phyloP scores from a whole-genome alignment of 2,888 invertebrate species.

The Chromoteleia sp. region DNA sequence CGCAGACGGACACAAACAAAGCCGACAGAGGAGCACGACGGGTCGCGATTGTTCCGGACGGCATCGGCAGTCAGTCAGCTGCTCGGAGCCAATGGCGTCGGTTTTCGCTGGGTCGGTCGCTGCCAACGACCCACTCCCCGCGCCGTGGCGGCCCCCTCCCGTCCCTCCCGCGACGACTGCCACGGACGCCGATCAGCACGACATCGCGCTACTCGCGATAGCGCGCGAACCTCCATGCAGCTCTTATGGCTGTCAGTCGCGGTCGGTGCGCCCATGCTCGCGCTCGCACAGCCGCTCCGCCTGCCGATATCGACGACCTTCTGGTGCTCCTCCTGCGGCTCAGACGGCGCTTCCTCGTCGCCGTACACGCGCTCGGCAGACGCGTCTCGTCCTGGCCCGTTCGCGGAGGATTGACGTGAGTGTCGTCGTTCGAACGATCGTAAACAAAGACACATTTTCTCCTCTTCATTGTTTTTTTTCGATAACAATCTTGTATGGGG shows the following conservation, averaged over 20 bases:
- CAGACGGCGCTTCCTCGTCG: constrained; percentile 57
- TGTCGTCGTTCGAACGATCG: constrained; percentile 9
- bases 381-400: constrained; percentile 49
- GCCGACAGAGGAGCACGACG: background rate
- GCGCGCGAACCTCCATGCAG: constrained; percentile 75
- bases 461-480: no score
- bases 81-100: constrained; percentile 56
- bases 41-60: constrained; percentile 30
- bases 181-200: constrained; percentile 17
- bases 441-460: no score
- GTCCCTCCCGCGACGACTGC: background rate
- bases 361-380: constrained; percentile 37
- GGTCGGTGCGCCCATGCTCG: constrained; percentile 76
- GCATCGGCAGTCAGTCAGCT: constrained; percentile 32
- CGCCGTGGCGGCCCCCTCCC: background rate
- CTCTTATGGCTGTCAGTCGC: constrained; percentile 80
- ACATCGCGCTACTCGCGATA: constrained; percentile 73
- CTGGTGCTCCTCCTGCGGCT: constrained; percentile 58
- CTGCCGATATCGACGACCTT: constrained; percentile 51
- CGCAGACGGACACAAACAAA: constrained; percentile 4
- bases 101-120: constrained; percentile 22
- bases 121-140: constrained; percentile 57
- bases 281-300: constrained; percentile 72
- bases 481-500: no score
- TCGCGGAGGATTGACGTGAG: constrained; percentile 60